Conservation (phyloP, 2,888 invertebrate genomes). For the Tridacna crocea region DNA sequence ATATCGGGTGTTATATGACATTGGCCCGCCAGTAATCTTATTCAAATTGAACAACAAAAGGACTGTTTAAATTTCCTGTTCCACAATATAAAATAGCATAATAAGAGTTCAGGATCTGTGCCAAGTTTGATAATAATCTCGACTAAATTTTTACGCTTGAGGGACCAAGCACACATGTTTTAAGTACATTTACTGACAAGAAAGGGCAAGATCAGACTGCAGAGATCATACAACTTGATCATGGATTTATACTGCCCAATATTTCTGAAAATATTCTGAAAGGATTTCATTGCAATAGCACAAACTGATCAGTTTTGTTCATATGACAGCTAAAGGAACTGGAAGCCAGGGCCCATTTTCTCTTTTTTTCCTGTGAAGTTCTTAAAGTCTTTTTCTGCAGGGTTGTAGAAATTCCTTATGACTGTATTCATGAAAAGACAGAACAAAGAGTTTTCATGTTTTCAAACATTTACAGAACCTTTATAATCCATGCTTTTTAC, state of each 20-base stretch:
- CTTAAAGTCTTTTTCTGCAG: background rate
- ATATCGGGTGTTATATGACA: constrained; percentile 14
- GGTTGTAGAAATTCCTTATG: background rate
- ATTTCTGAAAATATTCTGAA: too few species aligned
- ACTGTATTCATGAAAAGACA: background rate
- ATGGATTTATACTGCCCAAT: too few species aligned
- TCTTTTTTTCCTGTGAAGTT: background rate
- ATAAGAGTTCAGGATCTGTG: constrained; percentile 23
- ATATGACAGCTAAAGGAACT: too few species aligned
- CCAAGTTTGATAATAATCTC: constrained; percentile 22
- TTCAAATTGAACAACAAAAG: constrained; percentile 25
- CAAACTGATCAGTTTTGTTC: too few species aligned
- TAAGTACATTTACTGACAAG: too few species aligned
- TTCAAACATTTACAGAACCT: too few species aligned
- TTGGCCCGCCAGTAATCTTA: constrained; percentile 12
- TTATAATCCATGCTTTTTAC: too few species aligned
- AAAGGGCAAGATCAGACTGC: too few species aligned
- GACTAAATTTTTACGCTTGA: background rate
- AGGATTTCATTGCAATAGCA: too few species aligned
- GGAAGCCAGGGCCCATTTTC: background rate
- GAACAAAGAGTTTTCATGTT: background rate
- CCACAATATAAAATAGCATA: constrained; percentile 19
- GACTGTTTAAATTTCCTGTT: constrained; percentile 57
- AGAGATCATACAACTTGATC: too few species aligned
- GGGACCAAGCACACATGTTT: background rate